Percentiles rank a stretch among this genome's conserved stretches.
phyloP scores from a whole-genome alignment of 2,888 invertebrate species.

The Hirtodrosophila duncani region DNA sequence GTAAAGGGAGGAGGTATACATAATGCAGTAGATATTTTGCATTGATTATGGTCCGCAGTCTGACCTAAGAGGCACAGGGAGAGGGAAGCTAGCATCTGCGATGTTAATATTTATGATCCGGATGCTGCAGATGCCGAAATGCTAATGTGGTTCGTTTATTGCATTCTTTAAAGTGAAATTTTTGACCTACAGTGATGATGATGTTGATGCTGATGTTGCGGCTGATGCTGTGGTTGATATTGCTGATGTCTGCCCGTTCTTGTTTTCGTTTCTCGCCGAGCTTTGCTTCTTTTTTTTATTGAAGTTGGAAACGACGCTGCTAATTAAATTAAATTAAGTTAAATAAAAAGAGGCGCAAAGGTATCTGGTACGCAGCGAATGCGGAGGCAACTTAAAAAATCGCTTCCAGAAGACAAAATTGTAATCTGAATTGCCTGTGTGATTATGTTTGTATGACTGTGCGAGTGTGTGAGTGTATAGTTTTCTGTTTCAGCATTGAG shows the following conservation, averaged over 20 bases:
- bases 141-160: slow-evolving; percentile 35
- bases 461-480: slow-evolving; percentile 2
- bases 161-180: slow-evolving; percentile 71
- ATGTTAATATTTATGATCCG: too few species aligned
- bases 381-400: slow-evolving; percentile 33
- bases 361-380: slow-evolving; percentile 43
- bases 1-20: too few species aligned
- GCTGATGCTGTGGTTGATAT: slow-evolving; percentile 8
- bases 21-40: slow-evolving; percentile 26
- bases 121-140: slow-evolving; percentile 39
- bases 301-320: slow-evolving; percentile 47
- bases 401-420: slow-evolving; percentile 33
- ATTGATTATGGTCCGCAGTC: slow-evolving; percentile 11
- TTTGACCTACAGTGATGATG: slow-evolving; percentile 20
- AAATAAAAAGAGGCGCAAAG: slow-evolving; percentile 55
- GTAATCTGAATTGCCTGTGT: slow-evolving; percentile 3
- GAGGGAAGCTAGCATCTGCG: slow-evolving; percentile 5
- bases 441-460: neutral
- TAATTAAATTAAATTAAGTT: slow-evolving; percentile 67
- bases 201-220: slow-evolving; percentile 12
- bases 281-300: slow-evolving; percentile 24
- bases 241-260: slow-evolving; percentile 22
- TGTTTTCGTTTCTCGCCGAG: slow-evolving; percentile 7
- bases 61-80: slow-evolving; percentile 17
- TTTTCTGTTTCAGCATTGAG: slow-evolving; percentile 37